A percentile compares a stretch with the other conserved stretches of the same genome.
phyloP scores from a whole-genome alignment of 2,797 vertebrate genomes.

The Austrolebias charrua region DNA sequence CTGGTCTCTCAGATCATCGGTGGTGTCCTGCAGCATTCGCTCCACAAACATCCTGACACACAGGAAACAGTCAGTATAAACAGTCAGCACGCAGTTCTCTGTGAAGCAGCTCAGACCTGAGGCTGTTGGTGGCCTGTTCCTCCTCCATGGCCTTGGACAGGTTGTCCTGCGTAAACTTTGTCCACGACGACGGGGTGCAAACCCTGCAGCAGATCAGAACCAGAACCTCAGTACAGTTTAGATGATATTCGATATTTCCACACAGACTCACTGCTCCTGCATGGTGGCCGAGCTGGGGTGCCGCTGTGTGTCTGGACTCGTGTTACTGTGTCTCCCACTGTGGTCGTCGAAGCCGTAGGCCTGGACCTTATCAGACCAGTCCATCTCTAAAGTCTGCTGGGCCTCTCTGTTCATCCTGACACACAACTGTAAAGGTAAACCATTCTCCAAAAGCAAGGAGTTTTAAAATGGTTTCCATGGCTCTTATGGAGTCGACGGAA shows the following conservation, averaged over 20 bases:
- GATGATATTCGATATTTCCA: background rate
- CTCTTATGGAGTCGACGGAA: no score
- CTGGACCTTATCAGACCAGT: constrained; percentile 91
- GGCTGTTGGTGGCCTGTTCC: constrained; percentile 75
- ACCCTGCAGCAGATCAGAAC: constrained; percentile 70
- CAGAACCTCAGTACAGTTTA: background rate
- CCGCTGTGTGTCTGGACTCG: constrained; percentile 80
- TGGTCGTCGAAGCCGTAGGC: constrained; percentile 83
- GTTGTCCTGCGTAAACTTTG: constrained; percentile 83
- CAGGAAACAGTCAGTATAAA: background rate
- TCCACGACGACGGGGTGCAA: constrained; percentile 81
- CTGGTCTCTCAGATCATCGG: constrained; percentile 84
- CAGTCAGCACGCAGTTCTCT: background rate
- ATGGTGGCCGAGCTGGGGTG: constrained; percentile 79
- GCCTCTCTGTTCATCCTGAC: constrained; percentile 82
- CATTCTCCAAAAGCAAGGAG: background rate
- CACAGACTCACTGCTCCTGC: constrained; percentile 85
- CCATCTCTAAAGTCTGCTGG: constrained; percentile 85
- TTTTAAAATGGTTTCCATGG: background rate
- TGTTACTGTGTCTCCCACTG: constrained; percentile 77
- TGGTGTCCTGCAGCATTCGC: constrained; percentile 81
- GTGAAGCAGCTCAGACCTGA: constrained; percentile 67
- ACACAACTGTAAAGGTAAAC: constrained; percentile 15
- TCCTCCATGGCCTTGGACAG: constrained; percentile 80
- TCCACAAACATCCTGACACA: constrained; percentile 76